These are phyloP conservation scores for Acestrorhynchus altus DNA, from an alignment of 2,797 vertebrate species.

Conservation along the genomic window DNA sequence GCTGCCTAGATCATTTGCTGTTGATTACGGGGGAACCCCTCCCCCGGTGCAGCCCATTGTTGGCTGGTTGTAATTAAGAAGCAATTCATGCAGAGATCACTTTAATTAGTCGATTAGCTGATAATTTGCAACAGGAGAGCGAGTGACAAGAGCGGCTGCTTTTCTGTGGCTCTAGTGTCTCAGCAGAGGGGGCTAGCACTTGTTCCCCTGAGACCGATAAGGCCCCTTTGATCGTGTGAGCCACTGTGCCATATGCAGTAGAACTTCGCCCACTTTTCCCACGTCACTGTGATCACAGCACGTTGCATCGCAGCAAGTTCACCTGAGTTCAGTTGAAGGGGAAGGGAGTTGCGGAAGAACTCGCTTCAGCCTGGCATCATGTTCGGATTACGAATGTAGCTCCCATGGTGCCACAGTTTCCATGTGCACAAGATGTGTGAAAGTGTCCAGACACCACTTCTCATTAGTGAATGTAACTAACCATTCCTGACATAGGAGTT, in stretches of 20 bases:
- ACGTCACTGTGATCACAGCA: constrained; percentile 14
- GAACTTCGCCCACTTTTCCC: background rate
- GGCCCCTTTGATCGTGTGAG: constrained; percentile 33
- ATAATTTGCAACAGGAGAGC: constrained; percentile 59
- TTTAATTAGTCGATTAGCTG: constrained; percentile 64
- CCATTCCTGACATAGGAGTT: no score
- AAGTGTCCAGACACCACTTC: no score
- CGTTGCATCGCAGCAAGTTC: constrained; percentile 17
- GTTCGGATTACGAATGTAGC: background rate
- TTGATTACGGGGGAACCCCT: constrained; percentile 35
- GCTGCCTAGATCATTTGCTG: constrained; percentile 19
- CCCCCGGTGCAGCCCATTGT: constrained; percentile 57
- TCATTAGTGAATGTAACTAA: no score
- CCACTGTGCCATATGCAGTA: constrained; percentile 24
- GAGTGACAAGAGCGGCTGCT: constrained; percentile 35
- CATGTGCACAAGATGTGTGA: background rate
- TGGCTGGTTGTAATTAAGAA: constrained; percentile 64
- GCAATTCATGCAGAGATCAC: constrained; percentile 63
- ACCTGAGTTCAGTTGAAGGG: constrained; percentile 11
- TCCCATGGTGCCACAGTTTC: background rate
- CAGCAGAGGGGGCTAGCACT: constrained; percentile 18
- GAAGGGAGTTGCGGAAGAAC: background rate
- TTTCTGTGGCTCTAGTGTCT: constrained; percentile 32
- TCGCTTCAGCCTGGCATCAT: background rate
- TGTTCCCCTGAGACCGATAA: constrained; percentile 21